Evolutionary conservation across 64 coral and sea anemone species (phyloP).

Genomic region (Porites australiensis): DNA sequence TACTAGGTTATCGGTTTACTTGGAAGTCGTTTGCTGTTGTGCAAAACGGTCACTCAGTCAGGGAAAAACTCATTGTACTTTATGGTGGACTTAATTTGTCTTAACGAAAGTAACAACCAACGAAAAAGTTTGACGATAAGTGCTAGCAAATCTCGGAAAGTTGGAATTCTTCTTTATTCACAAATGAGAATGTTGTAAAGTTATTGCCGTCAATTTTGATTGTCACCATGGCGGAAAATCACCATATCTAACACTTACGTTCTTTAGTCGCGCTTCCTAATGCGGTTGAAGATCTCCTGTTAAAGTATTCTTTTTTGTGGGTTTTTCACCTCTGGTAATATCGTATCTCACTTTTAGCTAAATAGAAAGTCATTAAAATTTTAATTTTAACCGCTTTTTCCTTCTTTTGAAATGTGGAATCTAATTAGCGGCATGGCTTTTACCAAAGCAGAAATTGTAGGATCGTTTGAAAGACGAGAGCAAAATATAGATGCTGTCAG

Average conservation of each 20-base stretch:
- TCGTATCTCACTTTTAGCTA: conserved; percentile 20
- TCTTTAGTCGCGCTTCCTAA: background rate
- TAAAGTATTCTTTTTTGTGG: background rate
- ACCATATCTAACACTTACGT: background rate
- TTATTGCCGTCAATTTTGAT: conserved; percentile 12
- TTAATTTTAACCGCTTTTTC: conserved; percentile 20
- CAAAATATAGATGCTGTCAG: background rate
- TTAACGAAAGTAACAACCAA: background rate
- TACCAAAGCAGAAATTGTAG: background rate
- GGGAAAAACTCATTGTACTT: background rate
- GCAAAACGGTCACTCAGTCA: background rate
- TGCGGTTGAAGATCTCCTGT: background rate
- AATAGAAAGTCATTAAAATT: conserved; percentile 55
- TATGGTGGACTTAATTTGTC: background rate
- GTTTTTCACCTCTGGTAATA: background rate
- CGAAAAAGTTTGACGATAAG: background rate
- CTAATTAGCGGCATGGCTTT: conserved; percentile 30
- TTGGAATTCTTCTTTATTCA: background rate
- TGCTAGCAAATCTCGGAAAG: background rate
- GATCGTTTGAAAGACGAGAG: background rate
- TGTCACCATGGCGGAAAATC: background rate
- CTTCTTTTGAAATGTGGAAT: conserved; percentile 15
- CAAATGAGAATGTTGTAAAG: background rate
- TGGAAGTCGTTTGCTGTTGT: background rate
- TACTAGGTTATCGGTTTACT: background rate